Base-by-base conservation (phyloP, 2,888 invertebrate genomes). In the Drosophila neotestacea region DNA sequence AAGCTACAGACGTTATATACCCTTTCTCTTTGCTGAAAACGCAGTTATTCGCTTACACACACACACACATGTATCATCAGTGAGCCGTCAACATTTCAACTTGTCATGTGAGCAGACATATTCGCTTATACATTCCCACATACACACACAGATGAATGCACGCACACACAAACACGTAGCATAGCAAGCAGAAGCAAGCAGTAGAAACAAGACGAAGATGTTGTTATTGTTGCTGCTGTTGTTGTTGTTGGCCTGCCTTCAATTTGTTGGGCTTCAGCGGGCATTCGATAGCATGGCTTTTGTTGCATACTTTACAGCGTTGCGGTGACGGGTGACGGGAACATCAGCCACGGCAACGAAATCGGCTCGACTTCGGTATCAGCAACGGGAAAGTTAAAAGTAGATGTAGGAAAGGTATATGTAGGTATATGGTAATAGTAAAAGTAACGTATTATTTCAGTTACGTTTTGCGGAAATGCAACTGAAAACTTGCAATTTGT, bases 401-500 rank as follows among this genome's bases (percentile, higher is more conserved):
- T 10, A n/a, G 22, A 38, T 28, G 30, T 41, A 27, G 36, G 36
- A 28, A 22, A 36, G 2, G n/a, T 9, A 6, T 4, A 16, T 34
- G 22, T 22, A 27, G 34, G 34, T 34, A 30, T 47, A 27, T 11
- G 11, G 13, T 36, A 41, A 47, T 47, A 38, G 32, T 10, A 28
- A 48, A 16, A 27, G 70, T 62, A 87, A 82, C 73, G 81, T 85
- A 85, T 87, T 85, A 85, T 85, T 85, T 87, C 83, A 82, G 82
- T 80, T 76, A 80, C 82, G 76, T 80, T 85, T 87, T 85, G 85
- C 84, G 84, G 84, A 85, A 87, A 85, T 85, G 84, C 87, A 85
- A 85, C 87, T 85, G 85, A 87, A 85, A 87, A 85, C 82, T 85
- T 85, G 84, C 84, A 85, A 85, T 85, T 85, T 85, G 84, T 87